Percentiles rank a stretch among this genome's conserved stretches.
Evolutionary conservation across 2,888 invertebrate species (phyloP).

Genomic region (Polia nebulosa): DNA sequence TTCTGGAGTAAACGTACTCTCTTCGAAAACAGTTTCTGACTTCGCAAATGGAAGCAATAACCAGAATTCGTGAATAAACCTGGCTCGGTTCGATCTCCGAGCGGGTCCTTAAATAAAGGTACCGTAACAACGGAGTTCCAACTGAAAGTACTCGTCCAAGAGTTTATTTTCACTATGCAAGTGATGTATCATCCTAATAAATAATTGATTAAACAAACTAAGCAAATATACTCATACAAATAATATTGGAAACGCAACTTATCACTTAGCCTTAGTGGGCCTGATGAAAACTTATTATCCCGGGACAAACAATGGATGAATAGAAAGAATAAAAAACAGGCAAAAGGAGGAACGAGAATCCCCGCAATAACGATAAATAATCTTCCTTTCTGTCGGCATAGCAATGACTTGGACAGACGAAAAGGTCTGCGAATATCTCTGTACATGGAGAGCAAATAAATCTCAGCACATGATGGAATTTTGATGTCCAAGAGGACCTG

Average conservation of each 20-base stretch:
- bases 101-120: slow-evolving; percentile 15
- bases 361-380: slow-evolving; percentile 64
- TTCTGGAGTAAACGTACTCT: slow-evolving; percentile 13
- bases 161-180: slow-evolving; percentile 21
- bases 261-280: slow-evolving; percentile 60
- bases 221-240: slow-evolving; percentile 34
- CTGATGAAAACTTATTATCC: slow-evolving; percentile 66
- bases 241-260: slow-evolving; percentile 60
- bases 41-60: slow-evolving; percentile 33
- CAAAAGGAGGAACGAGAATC: slow-evolving; percentile 48
- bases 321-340: slow-evolving; percentile 56
- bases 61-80: slow-evolving; percentile 41
- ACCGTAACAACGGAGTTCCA: neutral
- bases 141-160: neutral
- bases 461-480: slow-evolving; percentile 57
- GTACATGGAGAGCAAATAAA: slow-evolving; percentile 47
- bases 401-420: slow-evolving; percentile 54
- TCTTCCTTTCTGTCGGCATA: slow-evolving; percentile 56
- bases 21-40: slow-evolving; percentile 31
- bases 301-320: slow-evolving; percentile 60
- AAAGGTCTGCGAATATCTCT: slow-evolving; percentile 53
- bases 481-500: slow-evolving; percentile 53
- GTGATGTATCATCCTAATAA: slow-evolving; percentile 52
- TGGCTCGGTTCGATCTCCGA: slow-evolving; percentile 3
- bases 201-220: slow-evolving; percentile 55